Evolutionary conservation across 2,113 vertebrate species (phyloP).

Genomic region (Oryzias celebensis): DNA sequence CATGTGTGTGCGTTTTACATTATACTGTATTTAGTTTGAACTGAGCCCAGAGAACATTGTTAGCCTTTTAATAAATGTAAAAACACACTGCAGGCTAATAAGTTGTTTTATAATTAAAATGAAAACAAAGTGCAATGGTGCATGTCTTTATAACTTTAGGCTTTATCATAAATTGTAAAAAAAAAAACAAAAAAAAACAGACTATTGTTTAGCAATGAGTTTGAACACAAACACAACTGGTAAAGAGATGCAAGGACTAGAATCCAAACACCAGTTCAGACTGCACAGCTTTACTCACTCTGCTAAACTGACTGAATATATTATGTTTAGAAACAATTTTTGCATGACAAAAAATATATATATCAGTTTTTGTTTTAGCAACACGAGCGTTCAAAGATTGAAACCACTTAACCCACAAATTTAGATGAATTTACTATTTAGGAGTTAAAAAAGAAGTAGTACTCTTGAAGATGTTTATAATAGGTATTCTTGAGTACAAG

Average conservation of each 20-base stretch:
- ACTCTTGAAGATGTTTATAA: no score
- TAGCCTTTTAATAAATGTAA: constrained; percentile 45
- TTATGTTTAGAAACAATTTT: no score
- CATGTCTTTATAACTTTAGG: constrained; percentile 57
- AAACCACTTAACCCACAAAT: no score
- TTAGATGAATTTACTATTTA: no score
- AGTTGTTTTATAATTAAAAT: constrained; percentile 56
- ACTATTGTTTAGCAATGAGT: constrained; percentile 51
- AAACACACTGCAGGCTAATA: constrained; percentile 51
- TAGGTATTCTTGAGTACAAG: no score
- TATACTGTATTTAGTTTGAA: constrained; percentile 32
- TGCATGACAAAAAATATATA: no score
- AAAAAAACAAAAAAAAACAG: constrained; percentile 32
- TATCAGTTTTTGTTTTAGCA: no score
- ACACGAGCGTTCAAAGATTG: no score
- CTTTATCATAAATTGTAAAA: constrained; percentile 51
- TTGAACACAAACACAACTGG: constrained; percentile 28
- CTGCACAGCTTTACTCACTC: no score
- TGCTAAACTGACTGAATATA: no score
- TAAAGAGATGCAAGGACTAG: constrained; percentile 32
- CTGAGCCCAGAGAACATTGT: constrained; percentile 29
- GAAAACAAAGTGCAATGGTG: constrained; percentile 44
- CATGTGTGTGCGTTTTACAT: neutral
- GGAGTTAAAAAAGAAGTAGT: no score
- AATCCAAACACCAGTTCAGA: no score